These are phyloP conservation scores for Nannoperca obscura DNA, from an alignment of 2,797 vertebrate genomes.

Conservation along the genomic window DNA sequence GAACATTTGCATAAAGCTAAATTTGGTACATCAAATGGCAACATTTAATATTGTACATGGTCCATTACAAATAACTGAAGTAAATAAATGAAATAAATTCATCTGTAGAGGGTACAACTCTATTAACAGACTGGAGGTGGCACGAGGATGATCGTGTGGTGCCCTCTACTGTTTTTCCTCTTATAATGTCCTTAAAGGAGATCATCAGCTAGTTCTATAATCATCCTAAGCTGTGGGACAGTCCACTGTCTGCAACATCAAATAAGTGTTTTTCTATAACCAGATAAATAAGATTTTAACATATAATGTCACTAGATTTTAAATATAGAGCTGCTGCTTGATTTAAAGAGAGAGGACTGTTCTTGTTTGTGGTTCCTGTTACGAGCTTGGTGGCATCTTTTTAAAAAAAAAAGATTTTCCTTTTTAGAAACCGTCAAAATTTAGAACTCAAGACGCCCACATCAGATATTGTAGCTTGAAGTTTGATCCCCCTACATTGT, in stretches of 20 bases:
- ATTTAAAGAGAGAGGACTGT: no score
- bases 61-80: background rate
- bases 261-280: background rate
- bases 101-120: background rate
- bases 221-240: background rate
- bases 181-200: constrained; percentile 5
- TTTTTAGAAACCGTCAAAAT: background rate
- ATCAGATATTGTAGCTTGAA: background rate
- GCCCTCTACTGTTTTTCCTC: constrained; percentile 65
- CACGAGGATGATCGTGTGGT: constrained; percentile 33
- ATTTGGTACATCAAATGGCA: background rate
- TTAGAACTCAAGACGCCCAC: background rate
- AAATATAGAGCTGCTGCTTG: background rate
- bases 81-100: background rate
- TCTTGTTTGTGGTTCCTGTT: no score
- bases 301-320: background rate
- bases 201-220: background rate
- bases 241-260: no score
- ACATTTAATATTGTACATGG: background rate
- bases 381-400: background rate
- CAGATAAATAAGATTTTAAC: background rate
- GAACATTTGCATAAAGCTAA: background rate
- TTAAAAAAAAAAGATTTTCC: no score
- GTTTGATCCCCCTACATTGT: background rate
- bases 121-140: background rate